Percentiles rank a stretch among this genome's conserved stretches.
phyloP scores from a whole-genome alignment of 2,888 invertebrate species.

The Hypomecis atomaria region DNA sequence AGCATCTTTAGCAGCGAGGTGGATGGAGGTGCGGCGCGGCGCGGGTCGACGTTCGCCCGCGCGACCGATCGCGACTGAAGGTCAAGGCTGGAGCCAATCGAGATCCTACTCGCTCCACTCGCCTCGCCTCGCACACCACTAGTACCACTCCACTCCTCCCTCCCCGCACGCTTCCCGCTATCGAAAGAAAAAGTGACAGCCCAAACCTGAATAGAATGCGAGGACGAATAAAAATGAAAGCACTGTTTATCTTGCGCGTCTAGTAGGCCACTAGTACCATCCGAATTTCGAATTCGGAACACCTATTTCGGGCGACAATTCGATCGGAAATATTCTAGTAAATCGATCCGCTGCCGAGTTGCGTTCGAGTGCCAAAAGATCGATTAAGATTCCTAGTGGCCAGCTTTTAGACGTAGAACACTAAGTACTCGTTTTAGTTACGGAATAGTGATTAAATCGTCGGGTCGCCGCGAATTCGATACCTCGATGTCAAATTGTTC shows the following conservation, averaged over 20 bases:
- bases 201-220: constrained; percentile 81
- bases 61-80: constrained; percentile 79
- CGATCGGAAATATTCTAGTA: constrained; percentile 23
- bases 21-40: constrained; percentile 55
- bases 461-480: constrained; percentile 44
- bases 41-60: constrained; percentile 77
- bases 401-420: constrained; percentile 47
- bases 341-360: constrained; percentile 23
- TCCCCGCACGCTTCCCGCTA: constrained; percentile 35
- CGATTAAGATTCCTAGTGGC: constrained; percentile 59
- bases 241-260: constrained; percentile 59
- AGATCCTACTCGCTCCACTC: constrained; percentile 60
- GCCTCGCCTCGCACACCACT: constrained; percentile 47
- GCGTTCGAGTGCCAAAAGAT: constrained; percentile 27
- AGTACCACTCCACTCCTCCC: constrained; percentile 31
- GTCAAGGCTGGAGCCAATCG: constrained; percentile 78
- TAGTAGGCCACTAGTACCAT: constrained; percentile 47
- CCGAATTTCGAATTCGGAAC: constrained; percentile 40
- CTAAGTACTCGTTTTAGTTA: constrained; percentile 38
- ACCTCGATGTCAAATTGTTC: constrained; percentile 52
- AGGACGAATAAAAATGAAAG: constrained; percentile 84
- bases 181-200: constrained; percentile 84
- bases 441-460: constrained; percentile 55
- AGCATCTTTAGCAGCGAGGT: constrained; percentile 52
- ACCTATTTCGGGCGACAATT: constrained; percentile 38